These are phyloP conservation scores for Indicator indicator DNA, from an alignment of 2,113 vertebrate species.

Conservation along the genomic window DNA sequence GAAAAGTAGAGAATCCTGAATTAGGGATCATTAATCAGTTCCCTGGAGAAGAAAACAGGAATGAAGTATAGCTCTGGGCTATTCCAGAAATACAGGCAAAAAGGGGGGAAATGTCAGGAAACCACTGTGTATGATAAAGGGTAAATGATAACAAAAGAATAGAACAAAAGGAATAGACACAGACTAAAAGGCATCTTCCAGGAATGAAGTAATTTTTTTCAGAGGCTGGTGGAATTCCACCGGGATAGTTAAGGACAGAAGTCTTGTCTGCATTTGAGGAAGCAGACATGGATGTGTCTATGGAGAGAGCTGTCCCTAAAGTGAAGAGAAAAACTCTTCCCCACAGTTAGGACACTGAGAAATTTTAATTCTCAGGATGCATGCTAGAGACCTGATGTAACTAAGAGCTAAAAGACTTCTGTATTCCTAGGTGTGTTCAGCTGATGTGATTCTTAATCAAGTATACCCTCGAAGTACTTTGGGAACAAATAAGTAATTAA, in stretches of 20 bases:
- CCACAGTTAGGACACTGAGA: not conserved
- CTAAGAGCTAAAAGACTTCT: not conserved
- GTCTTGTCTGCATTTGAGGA: not conserved
- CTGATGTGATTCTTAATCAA: conserved; percentile 31
- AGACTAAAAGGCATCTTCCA: no score
- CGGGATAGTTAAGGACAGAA: not conserved
- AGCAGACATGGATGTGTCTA: not conserved
- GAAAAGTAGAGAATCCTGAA: no score
- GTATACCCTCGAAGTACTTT: not conserved
- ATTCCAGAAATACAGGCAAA: no score
- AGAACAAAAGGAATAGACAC: no score
- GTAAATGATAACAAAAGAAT: no score
- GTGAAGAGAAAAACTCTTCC: not conserved
- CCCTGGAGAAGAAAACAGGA: no score
- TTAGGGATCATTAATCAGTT: no score
- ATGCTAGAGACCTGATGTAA: not conserved
- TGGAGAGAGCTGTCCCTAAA: not conserved
- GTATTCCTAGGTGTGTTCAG: conserved; percentile 40
- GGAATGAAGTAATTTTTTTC: not conserved
- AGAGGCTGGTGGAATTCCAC: not conserved
- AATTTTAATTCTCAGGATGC: conserved; percentile 25
- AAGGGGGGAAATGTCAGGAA: no score
- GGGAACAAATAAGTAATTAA: conserved; percentile 19
- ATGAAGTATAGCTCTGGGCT: no score
- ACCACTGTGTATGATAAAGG: no score